These are phyloP conservation scores for Steinernema feltiae DNA, from an alignment of 1,140 invertebrate genomes.

Conservation along the genomic window DNA sequence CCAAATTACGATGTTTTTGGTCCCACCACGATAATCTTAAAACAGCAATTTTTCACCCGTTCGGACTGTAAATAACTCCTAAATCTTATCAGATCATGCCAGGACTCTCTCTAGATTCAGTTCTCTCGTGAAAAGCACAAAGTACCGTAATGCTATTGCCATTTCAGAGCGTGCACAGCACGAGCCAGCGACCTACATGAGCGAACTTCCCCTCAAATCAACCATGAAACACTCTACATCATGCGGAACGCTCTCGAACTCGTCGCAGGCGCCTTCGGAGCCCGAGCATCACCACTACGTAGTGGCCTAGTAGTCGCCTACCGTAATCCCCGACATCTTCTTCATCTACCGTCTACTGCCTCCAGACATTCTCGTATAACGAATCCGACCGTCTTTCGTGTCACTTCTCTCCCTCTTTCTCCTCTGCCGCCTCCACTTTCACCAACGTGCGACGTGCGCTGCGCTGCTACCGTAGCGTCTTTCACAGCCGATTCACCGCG, in stretches of 20 bases:
- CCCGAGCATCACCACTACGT: constrained; percentile 1
- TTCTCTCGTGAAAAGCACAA: no score
- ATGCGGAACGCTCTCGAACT: constrained; percentile 40
- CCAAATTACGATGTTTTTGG: no score
- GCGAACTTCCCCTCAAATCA: constrained; percentile 42
- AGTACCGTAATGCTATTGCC: background rate
- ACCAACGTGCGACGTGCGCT: background rate
- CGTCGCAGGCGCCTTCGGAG: constrained; percentile 23
- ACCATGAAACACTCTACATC: constrained; percentile 34
- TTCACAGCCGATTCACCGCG: background rate
- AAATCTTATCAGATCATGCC: no score
- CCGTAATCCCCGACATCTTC: no score
- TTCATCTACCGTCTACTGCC: background rate
- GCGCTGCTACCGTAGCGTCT: background rate
- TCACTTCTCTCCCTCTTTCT: constrained; percentile 3
- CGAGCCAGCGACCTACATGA: constrained; percentile 39
- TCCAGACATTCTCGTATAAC: background rate
- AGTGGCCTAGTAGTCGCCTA: constrained; percentile 1
- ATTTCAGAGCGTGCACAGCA: constrained; percentile 47
- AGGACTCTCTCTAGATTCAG: no score
- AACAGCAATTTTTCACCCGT: no score
- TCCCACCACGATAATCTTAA: no score
- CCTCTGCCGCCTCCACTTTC: background rate
- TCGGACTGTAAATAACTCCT: no score
- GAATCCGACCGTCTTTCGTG: constrained; percentile 13